Evolutionary conservation across 2,113 vertebrate genomes (phyloP), one percentile per base, ranked within the genome.

Genomic region (Numenius arquata): DNA sequence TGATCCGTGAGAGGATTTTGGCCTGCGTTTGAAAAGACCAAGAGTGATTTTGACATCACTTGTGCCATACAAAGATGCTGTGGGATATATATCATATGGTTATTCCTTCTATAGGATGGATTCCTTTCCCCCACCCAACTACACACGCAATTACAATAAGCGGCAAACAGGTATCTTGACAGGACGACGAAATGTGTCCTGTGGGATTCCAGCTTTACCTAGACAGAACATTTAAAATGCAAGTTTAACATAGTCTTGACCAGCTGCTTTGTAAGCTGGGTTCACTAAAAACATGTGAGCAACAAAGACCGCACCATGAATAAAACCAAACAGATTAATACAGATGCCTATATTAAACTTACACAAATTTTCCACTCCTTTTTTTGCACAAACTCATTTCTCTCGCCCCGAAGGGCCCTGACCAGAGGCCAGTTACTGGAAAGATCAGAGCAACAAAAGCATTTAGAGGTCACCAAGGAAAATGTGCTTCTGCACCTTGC

Each of bases 1-100:
- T 16, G 98, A 97, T 21, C 97, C 96, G 0, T 90, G 96, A 66
- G 82, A 82, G 58, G 97, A 96, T 41, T 96, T 97, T 48, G 97
- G 91, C 76, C 98, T 99, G 89, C 27, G 11, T 72, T 36, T 34
- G 61, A 11, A 43, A 74, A 80, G 48, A 91, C 10, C 79, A 78
- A 7, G 27, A 53, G 43, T 7, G 27, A 81, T n/a, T 45, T 4
- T 62, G 76, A 81, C 15, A 7, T 7, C 11, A 40, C 17, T 38
- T 12, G 3, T 27, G 63, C 17, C 11, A 41, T 23, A 15, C 22
- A 14, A 12, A 56, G 55, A 9, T 4, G 25, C 53, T 23, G 80
- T 3, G 6, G 47, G 55, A 14, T 10, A 10, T 9, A 9, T 12
- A 15, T 20, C 5, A 10, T 3, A 15, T 2, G 15, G 76, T 43